Conservation (phyloP, 2,888 invertebrate genomes). For the Deilephila elpenor region DNA sequence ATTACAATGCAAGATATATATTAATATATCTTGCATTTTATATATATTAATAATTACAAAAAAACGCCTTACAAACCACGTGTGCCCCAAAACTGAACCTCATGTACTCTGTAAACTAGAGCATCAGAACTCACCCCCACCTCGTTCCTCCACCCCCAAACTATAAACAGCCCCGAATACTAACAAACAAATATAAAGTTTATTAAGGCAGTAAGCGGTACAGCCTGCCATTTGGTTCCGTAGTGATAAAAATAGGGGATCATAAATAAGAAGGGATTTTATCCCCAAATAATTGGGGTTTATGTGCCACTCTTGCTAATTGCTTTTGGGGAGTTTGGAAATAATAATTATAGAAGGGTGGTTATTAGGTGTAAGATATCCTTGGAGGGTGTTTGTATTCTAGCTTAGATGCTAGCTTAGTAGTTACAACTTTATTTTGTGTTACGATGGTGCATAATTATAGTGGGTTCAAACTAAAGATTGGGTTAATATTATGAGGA, state of each 20-base stretch:
- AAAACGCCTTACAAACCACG: no score
- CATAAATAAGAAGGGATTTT: neutral
- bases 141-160: neutral
- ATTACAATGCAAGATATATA: no score
- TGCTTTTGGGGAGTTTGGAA: neutral
- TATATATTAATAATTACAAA: no score
- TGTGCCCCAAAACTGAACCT: neutral
- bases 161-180: neutral
- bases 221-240: neutral
- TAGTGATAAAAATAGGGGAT: neutral
- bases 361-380: neutral
- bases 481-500: no score
- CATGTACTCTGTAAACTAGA: neutral
- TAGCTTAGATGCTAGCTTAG: no score
- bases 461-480: no score
- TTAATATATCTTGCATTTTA: no score
- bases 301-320: slow-evolving; percentile 9
- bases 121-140: neutral
- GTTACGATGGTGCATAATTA: no score
- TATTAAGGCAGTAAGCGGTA: slow-evolving; percentile 32
- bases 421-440: no score
- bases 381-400: neutral
- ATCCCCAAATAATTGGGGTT: neutral
- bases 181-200: slow-evolving; percentile 43
- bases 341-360: neutral